Conservation (phyloP, 1,140 invertebrate genomes). For the Dolichoris vasculosae region DNA sequence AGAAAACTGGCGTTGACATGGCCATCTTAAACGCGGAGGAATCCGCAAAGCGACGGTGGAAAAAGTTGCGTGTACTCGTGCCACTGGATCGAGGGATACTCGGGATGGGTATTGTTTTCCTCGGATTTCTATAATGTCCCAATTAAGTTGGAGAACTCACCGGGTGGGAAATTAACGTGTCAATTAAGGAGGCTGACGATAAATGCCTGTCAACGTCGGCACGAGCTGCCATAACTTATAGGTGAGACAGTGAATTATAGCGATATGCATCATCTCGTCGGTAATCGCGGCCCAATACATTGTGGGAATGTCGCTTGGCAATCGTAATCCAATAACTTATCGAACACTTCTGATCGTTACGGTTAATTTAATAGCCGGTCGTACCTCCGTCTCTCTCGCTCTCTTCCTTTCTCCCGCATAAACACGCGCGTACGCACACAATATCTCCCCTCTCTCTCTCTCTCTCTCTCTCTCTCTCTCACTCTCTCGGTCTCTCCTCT, state of each 20-base stretch:
- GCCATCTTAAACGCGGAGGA: not conserved
- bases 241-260: slow-evolving; percentile 65
- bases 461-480: not conserved
- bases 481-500: not conserved
- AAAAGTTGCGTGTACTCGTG: not conserved
- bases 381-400: not conserved
- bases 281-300: slow-evolving; percentile 57
- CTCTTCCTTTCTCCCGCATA: not conserved
- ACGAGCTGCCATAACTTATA: slow-evolving; percentile 64
- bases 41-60: not conserved
- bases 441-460: not conserved
- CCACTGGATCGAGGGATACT: not conserved
- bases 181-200: slow-evolving; percentile 67
- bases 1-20: not conserved
- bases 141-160: slow-evolving; percentile 57
- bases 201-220: slow-evolving; percentile 68
- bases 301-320: slow-evolving; percentile 61
- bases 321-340: slow-evolving; percentile 64
- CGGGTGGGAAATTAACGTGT: slow-evolving; percentile 64
- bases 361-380: slow-evolving; percentile 52
- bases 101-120: slow-evolving; percentile 6
- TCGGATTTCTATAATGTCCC: slow-evolving; percentile 46
- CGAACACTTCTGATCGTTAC: slow-evolving; percentile 52
- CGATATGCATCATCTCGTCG: slow-evolving; percentile 62
- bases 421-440: no score